Evolutionary conservation across 2,113 vertebrate genomes (phyloP).

Genomic region (Austrofundulus limnaeus): DNA sequence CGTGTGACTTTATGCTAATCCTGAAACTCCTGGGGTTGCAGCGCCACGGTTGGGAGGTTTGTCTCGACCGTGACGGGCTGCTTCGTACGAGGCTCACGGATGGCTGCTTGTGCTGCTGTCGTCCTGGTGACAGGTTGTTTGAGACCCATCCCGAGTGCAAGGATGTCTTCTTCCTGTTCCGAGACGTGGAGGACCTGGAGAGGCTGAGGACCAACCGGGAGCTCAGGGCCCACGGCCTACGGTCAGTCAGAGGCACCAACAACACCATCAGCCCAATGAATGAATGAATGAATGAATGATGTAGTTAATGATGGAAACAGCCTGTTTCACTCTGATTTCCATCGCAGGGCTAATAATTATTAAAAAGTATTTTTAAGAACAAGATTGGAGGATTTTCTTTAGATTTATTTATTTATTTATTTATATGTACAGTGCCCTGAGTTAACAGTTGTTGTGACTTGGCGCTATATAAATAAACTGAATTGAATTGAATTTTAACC

Average conservation of each 20-base stretch:
- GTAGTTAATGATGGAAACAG: conserved; percentile 1
- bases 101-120: conserved; percentile 41
- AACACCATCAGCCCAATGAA: neutral
- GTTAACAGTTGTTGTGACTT: too few species aligned
- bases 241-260: conserved; percentile 63
- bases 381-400: too few species aligned
- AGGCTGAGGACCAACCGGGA: conserved; percentile 76
- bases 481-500: too few species aligned
- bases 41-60: conserved; percentile 13
- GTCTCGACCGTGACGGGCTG: conserved; percentile 33
- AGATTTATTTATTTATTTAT: too few species aligned
- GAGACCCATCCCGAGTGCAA: conserved; percentile 85
- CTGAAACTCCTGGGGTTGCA: conserved; percentile 9
- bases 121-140: conserved; percentile 79
- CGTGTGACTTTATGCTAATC: conserved; percentile 1
- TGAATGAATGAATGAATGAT: neutral
- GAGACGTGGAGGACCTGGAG: conserved; percentile 82
- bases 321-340: neutral
- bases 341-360: too few species aligned
- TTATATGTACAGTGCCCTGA: too few species aligned
- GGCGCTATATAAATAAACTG: too few species aligned
- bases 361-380: too few species aligned
- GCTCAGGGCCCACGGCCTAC: conserved; percentile 78
- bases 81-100: conserved; percentile 6
- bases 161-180: conserved; percentile 83